Base-by-base conservation (phyloP, 2,113 vertebrate species). In the Puntigrus tetrazona region DNA sequence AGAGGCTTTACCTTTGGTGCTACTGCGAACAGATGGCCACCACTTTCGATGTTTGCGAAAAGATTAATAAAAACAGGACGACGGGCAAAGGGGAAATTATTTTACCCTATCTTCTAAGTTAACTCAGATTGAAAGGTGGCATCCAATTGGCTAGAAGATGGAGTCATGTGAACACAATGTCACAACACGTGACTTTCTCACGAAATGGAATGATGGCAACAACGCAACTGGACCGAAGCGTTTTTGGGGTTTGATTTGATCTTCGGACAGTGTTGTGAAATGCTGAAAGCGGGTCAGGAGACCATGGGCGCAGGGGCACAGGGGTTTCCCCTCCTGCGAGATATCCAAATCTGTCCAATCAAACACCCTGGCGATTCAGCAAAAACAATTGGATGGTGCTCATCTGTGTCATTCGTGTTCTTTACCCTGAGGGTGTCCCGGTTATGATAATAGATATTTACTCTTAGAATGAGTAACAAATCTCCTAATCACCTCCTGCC, bases 31-130 rank as follows among this genome's bases (percentile, higher is more conserved):
- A 94, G 94, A 96, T 94, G 96, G 95, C 87, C 93, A 92, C 92
- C 93, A 90, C 94, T 94, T 94, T 96, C 91, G 87, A 89, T 74
- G 93, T 93, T 95, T 94, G 84, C 92, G 92, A 94, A 94, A 92
- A 92, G 94, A 96, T 93, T 93, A 91, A 91, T 93, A 84, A 94
- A 95, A 78, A 77, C 45, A n/a, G 82, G 52, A 67, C 29, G 82
- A 61, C 55, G 65, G 95, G 94, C 91, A 94, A 93, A 45, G 92
- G 92, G 87, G n/a, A 93, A 94, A 94, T 87, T 81, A 88, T 94
- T 93, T 95, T 63, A 65, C 89, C 85, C 85, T 89, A 90, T 89
- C 86, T 88, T 89, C 95, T 87, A 77, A 78, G 89, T 94, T 86
- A 87, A 92, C 88, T 85, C 91, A 92, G 91, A 90, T 92, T 88